Base-by-base conservation (phyloP, 2,797 vertebrate species). In the Sarcophilus harrisii region DNA sequence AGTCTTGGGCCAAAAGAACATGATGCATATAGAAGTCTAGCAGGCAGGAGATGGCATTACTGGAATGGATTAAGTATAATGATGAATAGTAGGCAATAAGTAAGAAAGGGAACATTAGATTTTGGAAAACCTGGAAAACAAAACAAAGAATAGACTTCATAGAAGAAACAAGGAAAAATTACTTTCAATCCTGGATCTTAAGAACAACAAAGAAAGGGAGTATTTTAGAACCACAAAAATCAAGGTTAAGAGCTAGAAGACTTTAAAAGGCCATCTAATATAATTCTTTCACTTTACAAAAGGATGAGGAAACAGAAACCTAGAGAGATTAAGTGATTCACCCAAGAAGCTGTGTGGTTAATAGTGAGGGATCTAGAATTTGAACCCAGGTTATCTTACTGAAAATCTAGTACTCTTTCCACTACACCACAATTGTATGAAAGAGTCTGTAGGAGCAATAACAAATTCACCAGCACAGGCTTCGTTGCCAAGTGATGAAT, bases 21-120 rank as follows among this genome's bases (percentile, higher is more conserved):
- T 49, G 21, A 9, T 0, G 21, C 21, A 45, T 0, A 13, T 10
- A 27, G 24, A n/a, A 4, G 3, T 87, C 9, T 1, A 12, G 38
- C 38, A 87, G 8, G 73, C 9, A 3, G 38, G 21, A 55, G 9
- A 55, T 11, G 21, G 21, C 21, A 12, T 87, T 87, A 45, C 9
- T 87, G 73, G 21, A 49, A 49, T 45, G 21, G 24, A 11, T 9
- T 11, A 9, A 21, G 38, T 8, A 27, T 87, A 38, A 87, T 49
- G 24, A 27, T 45, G 21, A 87, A 87, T 87, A 49, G 21, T 87
- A 10, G 73, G 9, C 38, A 38, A 38, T 27, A 49, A 87, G 21
- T 27, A 45, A 11, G n/a, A 24, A 18, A 38, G 18, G 0, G 10
- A 45, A 0, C 1, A 24, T 49, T 45, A 3, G 38, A 87, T 87